Evolutionary conservation across 2,888 invertebrate genomes (phyloP).

Genomic region (Zeuzera pyrina): DNA sequence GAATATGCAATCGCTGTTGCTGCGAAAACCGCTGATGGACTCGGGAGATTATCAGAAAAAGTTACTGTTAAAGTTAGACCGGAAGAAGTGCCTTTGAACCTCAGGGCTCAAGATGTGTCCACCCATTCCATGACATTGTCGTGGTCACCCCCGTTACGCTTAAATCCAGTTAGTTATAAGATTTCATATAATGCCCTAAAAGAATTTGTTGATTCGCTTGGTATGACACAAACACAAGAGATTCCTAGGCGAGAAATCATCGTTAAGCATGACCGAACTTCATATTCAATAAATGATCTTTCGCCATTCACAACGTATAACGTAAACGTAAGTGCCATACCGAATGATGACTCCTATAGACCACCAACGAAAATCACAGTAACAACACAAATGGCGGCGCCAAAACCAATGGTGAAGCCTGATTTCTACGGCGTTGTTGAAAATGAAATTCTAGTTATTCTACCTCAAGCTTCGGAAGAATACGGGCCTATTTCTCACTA

Average conservation of each 20-base stretch:
- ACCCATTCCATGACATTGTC: slow-evolving; percentile 95
- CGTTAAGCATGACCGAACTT: slow-evolving; percentile 79
- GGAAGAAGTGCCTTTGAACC: slow-evolving; percentile 91
- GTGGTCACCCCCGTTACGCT: slow-evolving; percentile 91
- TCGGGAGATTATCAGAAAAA: slow-evolving; percentile 91
- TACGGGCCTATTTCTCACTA: slow-evolving; percentile 99
- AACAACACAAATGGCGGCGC: slow-evolving; percentile 96
- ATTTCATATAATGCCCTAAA: slow-evolving; percentile 94
- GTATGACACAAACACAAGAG: slow-evolving; percentile 90
- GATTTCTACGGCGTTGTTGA: slow-evolving; percentile 93
- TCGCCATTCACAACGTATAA: slow-evolving; percentile 96
- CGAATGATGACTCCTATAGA: slow-evolving; percentile 85
- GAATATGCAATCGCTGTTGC: slow-evolving; percentile 94
- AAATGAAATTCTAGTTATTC: slow-evolving; percentile 90
- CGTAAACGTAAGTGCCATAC: slow-evolving; percentile 93
- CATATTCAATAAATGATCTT: slow-evolving; percentile 87
- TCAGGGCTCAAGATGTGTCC: slow-evolving; percentile 91
- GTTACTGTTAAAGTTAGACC: slow-evolving; percentile 92
- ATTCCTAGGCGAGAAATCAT: slow-evolving; percentile 82
- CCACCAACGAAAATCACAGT: slow-evolving; percentile 95
- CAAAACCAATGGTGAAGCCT: slow-evolving; percentile 95
- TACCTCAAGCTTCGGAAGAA: slow-evolving; percentile 97
- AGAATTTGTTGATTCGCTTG: slow-evolving; percentile 94
- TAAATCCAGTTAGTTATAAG: slow-evolving; percentile 91
- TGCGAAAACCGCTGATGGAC: slow-evolving; percentile 83